Evolutionary conservation across 2,113 vertebrate species (phyloP), one percentile per base, ranked within the genome.

Genomic region (Passer montanus): DNA sequence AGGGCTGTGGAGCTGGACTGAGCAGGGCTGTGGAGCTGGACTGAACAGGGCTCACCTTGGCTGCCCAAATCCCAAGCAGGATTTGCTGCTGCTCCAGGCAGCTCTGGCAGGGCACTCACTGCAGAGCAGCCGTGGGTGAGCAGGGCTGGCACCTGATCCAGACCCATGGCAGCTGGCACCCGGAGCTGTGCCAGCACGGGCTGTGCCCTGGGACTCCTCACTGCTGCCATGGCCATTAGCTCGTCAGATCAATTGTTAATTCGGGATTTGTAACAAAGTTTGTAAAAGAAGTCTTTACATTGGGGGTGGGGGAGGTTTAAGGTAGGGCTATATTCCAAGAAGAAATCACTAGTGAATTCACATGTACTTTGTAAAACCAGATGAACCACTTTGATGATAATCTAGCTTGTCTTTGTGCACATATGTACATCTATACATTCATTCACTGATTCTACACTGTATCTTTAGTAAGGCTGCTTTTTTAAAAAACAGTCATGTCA

Each of bases 211-310:
- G 23, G 46, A 43, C 43, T 4, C 23, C 55, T 11, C 46, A 2
- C 30, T 58, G 41, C 69, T 3, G 3, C 46, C 1, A 0, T 5
- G 39, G 26, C 68, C 6, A 2, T 63, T 62, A 6, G 7, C 67
- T 70, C 44, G 12, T 7, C 56, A 43, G 27, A 47, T 31, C 33
- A 52, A 41, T n/a, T 15, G 23, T 31, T 75, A 33, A 49, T 35
- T 31, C 43, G 24, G 37, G 47, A 60, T 35, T 37, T 49, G 22
- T 19, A 31, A 56, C 69, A 35, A 37, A 6, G 3, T 70, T 92
- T 84, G n/a, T 33, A 23, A 55, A 74, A 76, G 26, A 69, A n/a
- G 7, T 26, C n/a, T 73, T 64, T 53, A 14, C 58, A 35, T 10
- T 50, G 16, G 11, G 6, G 8, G 11, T 3, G 3, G 20, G 8